These are phyloP conservation scores for Nemurella pictetii DNA, from an alignment of 2,888 invertebrate genomes.

Conservation along the genomic window DNA sequence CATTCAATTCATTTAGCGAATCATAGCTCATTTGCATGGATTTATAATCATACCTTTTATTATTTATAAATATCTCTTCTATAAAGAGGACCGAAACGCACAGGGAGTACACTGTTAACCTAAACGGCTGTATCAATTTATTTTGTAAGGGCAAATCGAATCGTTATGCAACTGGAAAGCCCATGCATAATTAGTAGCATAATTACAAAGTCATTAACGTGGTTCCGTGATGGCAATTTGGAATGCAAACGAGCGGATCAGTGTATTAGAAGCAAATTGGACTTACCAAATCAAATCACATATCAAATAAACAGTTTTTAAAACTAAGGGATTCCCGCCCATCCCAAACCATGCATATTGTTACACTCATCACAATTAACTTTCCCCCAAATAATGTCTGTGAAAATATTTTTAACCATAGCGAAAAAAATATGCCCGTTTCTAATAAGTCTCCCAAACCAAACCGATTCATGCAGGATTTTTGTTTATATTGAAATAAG, in stretches of 20 bases:
- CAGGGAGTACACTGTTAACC: not conserved
- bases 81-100: not conserved
- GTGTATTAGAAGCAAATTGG: not conserved
- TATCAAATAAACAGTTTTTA: not conserved
- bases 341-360: too few species aligned
- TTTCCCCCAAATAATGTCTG: too few species aligned
- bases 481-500: too few species aligned
- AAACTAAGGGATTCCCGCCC: too few species aligned
- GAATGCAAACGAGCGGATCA: not conserved
- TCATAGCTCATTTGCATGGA: not conserved
- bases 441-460: too few species aligned
- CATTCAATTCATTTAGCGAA: not conserved
- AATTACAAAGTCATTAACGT: not conserved
- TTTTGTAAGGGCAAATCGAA: not conserved
- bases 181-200: not conserved
- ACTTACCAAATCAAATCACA: not conserved
- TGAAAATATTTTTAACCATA: too few species aligned
- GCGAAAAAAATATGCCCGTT: too few species aligned
- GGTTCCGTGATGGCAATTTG: not conserved
- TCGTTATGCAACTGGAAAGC: not conserved
- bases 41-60: not conserved
- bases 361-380: too few species aligned
- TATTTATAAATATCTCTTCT: not conserved
- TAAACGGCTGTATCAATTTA: not conserved
- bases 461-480: too few species aligned